Evolutionary conservation across 2,113 vertebrate species (phyloP), one percentile per base, ranked within the genome.

Genomic region (Brienomyrus longianalis): DNA sequence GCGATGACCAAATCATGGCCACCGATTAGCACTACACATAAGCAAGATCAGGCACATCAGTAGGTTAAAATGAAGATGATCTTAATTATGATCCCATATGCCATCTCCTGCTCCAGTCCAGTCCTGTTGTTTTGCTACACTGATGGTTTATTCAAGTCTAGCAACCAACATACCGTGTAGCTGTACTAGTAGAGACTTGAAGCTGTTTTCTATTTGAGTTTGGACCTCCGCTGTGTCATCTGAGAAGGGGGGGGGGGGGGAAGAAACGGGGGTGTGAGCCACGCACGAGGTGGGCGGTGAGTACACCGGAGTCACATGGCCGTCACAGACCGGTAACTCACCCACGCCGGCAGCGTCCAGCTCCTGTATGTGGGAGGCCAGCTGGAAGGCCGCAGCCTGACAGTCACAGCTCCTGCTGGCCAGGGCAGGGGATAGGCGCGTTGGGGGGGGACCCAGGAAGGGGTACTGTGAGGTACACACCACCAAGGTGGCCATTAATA

Each of bases 191-290:
- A 97, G 94, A 86, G 96, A 97, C 93, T 97, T 97, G 92, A 99
- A 98, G 92, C 95, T 92, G 92, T 97, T 98, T 91, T 97, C 97
- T 96, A 99, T 97, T 92, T 97, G 96, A 31, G 96, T 96, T 90
- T 99, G 98, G 94, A 98, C 94, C 93, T 98, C 97, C 43, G 95
- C 85, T 66, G 97, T 97, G 92, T 98, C 98, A 89, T 99, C 98
- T 99, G 92, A 91, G 95, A 90, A 90, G 51, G 5, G 59, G 39
- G 39, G 51, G 5, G 59, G 39, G 39, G 88, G 83, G 31, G 10
- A 80, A 80, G 35, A 77, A 45, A 8, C 0, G 27, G 21, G 45
- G 27, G 6, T 88, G 35, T 86, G 0, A 86, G 9, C 50, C 2
- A 4, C n/a, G 5, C 27, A 66, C 3, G 6, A 48, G 80, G 43